Evolutionary conservation across 2,888 invertebrate species (phyloP).

Genomic region (Eupithecia exiguata): DNA sequence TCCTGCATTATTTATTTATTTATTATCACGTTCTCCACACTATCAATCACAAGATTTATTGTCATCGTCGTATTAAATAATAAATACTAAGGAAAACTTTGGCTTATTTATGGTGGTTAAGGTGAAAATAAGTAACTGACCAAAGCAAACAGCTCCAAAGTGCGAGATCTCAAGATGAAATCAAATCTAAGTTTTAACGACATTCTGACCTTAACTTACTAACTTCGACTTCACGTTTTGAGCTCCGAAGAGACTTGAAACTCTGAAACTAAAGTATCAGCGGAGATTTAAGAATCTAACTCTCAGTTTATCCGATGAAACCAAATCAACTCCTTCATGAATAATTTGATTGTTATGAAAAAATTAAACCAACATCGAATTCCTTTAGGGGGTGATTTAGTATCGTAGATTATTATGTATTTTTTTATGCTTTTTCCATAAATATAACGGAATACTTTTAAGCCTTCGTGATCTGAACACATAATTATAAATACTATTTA

Average conservation of each 20-base stretch:
- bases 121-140: not conserved
- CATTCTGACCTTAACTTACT: not conserved
- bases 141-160: not conserved
- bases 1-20: too few species aligned
- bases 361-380: not conserved
- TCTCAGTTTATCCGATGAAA: not conserved
- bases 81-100: too few species aligned
- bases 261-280: conserved; percentile 1
- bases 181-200: conserved; percentile 5
- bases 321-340: not conserved
- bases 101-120: too few species aligned
- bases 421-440: too few species aligned
- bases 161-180: not conserved
- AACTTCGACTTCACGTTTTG: not conserved
- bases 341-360: not conserved
- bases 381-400: too few species aligned
- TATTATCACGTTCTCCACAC: too few species aligned
- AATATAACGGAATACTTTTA: too few species aligned
- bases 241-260: not conserved
- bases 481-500: too few species aligned
- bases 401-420: too few species aligned
- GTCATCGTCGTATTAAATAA: too few species aligned
- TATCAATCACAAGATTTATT: too few species aligned
- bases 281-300: not conserved
- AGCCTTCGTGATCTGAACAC: too few species aligned